Conservation (phyloP, 2,797 vertebrate species). For the Sciurus carolinensis region DNA sequence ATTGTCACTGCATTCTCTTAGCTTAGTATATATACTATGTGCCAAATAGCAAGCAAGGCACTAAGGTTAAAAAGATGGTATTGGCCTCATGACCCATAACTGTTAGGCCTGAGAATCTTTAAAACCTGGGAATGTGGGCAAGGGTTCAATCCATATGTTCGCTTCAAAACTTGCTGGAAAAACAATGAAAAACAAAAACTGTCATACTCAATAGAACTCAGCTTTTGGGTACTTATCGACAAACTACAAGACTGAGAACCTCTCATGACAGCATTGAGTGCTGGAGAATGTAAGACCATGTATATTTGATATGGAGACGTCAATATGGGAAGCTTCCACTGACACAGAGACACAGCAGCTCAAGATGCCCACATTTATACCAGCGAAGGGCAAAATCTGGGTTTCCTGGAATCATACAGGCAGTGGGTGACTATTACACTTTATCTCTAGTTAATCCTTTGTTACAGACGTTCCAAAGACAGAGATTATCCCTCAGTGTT, state of each 20-base stretch:
- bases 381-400: constrained; percentile 9
- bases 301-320: background rate
- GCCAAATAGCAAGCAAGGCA: no score
- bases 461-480: constrained; percentile 43
- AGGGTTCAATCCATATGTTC: background rate
- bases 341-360: background rate
- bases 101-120: background rate
- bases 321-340: background rate
- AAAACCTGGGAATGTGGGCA: constrained; percentile 12
- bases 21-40: background rate
- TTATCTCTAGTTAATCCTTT: constrained; percentile 63
- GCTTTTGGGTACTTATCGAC: background rate
- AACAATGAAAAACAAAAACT: background rate
- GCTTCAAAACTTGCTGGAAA: background rate
- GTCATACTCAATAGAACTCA: background rate
- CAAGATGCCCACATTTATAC: background rate
- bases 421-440: constrained; percentile 5
- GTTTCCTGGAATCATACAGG: constrained; percentile 31
- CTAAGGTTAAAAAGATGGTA: no score
- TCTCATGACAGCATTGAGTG: background rate
- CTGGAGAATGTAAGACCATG: background rate
- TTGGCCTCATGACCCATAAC: background rate
- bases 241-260: background rate
- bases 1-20: background rate
- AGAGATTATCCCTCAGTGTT: constrained; percentile 23